Base-by-base conservation (phyloP, 1,140 invertebrate species). In the Leguminivora glycinivorella region DNA sequence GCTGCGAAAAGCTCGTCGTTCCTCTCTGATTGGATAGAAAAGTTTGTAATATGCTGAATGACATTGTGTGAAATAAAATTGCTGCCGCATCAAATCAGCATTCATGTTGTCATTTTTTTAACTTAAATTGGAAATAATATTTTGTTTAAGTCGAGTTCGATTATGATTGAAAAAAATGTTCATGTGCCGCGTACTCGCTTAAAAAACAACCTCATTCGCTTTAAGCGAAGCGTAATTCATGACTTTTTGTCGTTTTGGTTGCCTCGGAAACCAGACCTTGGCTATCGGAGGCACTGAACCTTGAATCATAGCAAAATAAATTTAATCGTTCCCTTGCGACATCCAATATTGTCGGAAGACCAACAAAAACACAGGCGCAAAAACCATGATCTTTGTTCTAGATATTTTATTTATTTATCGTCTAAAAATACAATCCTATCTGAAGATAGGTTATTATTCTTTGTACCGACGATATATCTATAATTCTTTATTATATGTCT, bases 241-340 rank as follows among this genome's bases (percentile, higher is more conserved):
- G 38, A 68, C 43, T 75, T 81, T 79, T 82, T 79, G 72, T 76
- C 43, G 74, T 69, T 78, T 69, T 72, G 69, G 77, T 68, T 77
- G 73, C 72, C 77, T 79, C 70, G 74, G 78, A 75, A 77, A 79
- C 67, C 70, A 77, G 76, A 81, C 81, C 81, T 80, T 80, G 76
- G 69, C 75, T 73, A 76, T 69, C 78, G 58, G 56, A 75, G 58
- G 26, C 68, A 73, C 43, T 71, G 80, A 68, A 81, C 81, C 82
- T 85, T 83, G 81, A 85, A 78, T 72, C 43, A 71, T 70, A 74
- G 63, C 70, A 63, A 63, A 63, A 29, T 63, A 63, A 63, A 63
- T 63, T 63, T 29, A 63, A 34, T 63, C 58, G 26, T 31, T 63
- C 58, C 58, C 29, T 63, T 63, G 58, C 58, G 26, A 63, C 58